Base-by-base conservation (phyloP, 2,797 vertebrate genomes). In the Phyllotis vaccarum region DNA sequence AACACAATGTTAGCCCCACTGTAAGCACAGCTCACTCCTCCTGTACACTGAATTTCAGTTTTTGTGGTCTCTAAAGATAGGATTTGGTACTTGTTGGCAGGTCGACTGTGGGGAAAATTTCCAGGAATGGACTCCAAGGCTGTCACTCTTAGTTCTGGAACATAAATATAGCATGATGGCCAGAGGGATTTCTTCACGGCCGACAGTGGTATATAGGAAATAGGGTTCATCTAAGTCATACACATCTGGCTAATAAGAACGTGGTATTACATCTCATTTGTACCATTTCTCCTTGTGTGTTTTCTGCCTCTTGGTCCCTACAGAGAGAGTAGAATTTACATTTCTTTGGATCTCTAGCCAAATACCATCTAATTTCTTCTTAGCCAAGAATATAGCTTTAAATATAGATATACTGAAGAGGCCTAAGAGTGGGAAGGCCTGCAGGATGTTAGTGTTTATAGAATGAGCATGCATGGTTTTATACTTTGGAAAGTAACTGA, bases 231-330 rank as follows among this genome's bases (percentile, higher is more conserved):
- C 86, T 90, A 83, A 72, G 60, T 81, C 93, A 87, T 24, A 94
- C 94, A 94, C 94, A 97, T 94, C 96, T 95, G 96, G 95, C 95
- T 94, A 95, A 87, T 60, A 91, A 94, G 95, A 83, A 89, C 89
- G 56, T 70, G 29, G 58, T 96, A 81, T 97, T 94, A 83, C 94
- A 40, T 97, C 97, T 95, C 90, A 89, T 46, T 86, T 56, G 80
- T 68, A 46, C 62, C 76, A 24, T 92, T 95, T 97, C 92, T 96
- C 70, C 92, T 93, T 91, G 79, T 91, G 52, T 72, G 54, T 95
- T 97, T 97, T 93, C 93, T 95, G 64, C 94, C 94, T 92, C 92
- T 64, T 17, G 49, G 54, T 88, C 88, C 78, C 96, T 9, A 1
- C 68, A 79, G 92, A 90, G 72, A 94, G 60, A 90, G 75, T 94